Evolutionary conservation across 2,888 invertebrate species (phyloP), one percentile per base, ranked within the genome.

Genomic region (Chorisops tibialis): DNA sequence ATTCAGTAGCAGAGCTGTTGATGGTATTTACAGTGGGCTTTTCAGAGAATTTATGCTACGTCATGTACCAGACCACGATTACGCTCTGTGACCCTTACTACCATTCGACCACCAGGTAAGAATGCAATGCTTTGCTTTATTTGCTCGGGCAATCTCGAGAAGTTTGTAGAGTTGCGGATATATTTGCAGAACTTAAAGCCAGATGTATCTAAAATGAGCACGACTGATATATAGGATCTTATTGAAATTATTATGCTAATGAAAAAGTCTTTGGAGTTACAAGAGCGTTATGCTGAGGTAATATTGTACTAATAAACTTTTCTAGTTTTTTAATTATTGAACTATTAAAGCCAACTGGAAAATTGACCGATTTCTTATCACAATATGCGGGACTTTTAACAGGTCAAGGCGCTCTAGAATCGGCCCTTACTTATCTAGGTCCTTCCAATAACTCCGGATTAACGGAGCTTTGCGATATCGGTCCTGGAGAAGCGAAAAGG

Each of bases 111-210:
- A n/a, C n/a, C n/a, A 12, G 78, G 78, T 39, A 81, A 83, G 66
- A 87, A 88, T 71, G 90, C 92, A 4, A 86, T 88, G 70, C 81
- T 91, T 18, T 95, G 95, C 77, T 95, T 91, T 76, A 86, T 95
- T 67, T 92, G 91, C 76, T 90, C 93, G 24, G 91, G 92, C 60
- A 90, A 87, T 75, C 81, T 93, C 50, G 89, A 89, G 68, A 85
- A 86, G 71, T 79, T 93, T 62, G 85, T 90, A 9, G 79, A 83
- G 48, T 86, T 87, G 60, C 88, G 89, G 87, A 67, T 16, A 41
- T 61, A 12, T 78, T 67, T 63, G 79, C 70, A 67, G 79, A 72
- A 73, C 71, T 35, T 62, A 72, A 64, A 73, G 74, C 66, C 73
- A 73, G 48, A 67, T 1, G 71, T 66, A 49, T 73, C 74, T 6